phyloP scores from a whole-genome alignment of 1,140 invertebrate species.

The Harpegnathos saltator region DNA sequence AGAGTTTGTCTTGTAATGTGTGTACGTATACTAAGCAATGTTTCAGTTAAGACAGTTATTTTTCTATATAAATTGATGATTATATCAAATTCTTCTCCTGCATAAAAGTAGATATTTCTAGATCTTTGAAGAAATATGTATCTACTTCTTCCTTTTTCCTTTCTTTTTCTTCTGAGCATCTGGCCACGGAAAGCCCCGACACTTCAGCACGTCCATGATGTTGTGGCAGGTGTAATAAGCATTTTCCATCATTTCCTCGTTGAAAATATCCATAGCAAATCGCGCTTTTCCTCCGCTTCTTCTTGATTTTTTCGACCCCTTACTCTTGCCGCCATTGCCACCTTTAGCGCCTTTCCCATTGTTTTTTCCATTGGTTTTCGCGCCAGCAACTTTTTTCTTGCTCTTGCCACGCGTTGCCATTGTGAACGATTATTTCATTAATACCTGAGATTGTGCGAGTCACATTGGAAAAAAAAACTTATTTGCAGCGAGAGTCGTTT shows the following conservation, averaged over 20 bases:
- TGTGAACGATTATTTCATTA: slow-evolving; percentile 10
- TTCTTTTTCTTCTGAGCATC: slow-evolving; percentile 94
- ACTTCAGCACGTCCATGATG: slow-evolving; percentile 92
- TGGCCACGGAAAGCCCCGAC: slow-evolving; percentile 93
- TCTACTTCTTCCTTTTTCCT: slow-evolving; percentile 88
- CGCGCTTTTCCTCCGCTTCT: slow-evolving; percentile 87
- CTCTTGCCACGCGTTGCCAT: slow-evolving; percentile 63
- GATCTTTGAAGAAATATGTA: neutral
- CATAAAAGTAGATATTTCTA: neutral
- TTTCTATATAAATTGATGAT: slow-evolving; percentile 20
- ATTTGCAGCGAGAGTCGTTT: neutral
- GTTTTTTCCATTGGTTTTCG: slow-evolving; percentile 83
- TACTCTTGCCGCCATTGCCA: slow-evolving; percentile 82
- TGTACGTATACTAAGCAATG: too few relatives aligned
- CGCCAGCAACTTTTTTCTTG: slow-evolving; percentile 72
- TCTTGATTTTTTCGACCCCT: slow-evolving; percentile 86
- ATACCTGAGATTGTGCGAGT: neutral
- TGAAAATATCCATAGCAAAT: slow-evolving; percentile 92
- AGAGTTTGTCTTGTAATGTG: too few relatives aligned
- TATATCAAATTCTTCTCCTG: neutral
- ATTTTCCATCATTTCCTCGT: slow-evolving; percentile 94
- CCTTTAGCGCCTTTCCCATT: slow-evolving; percentile 86
- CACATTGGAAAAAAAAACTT: neutral
- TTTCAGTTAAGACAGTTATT: too few relatives aligned
- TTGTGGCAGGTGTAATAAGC: slow-evolving; percentile 96